Base-by-base conservation (phyloP, 37 sponge, comb jelly and placozoan species). In the Geodia barretti region DNA sequence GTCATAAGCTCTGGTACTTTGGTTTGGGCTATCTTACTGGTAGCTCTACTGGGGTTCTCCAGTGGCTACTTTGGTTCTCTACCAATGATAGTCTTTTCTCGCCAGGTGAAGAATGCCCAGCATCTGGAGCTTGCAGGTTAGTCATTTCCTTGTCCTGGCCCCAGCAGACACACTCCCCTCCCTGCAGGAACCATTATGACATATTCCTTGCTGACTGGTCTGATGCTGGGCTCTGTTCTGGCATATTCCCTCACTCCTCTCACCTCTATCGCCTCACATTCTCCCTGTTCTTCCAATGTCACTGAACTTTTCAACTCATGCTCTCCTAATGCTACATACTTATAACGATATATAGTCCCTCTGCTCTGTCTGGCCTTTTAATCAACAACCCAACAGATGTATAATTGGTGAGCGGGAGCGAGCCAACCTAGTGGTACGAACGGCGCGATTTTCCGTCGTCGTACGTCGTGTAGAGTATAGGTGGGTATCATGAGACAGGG, bases 1-100 rank as follows among this genome's bases (percentile, higher is more conserved):
- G 37, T 90, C 54, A 8, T 85, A 23, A 9, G 36, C 3, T 32
- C 68, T 2, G 60, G 47, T 4, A 42, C 66, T 41, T 24, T 86
- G 24, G 75, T 62, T 42, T 38, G 63, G 62, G 79, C 91, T 24
- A 75, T 87, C 8, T 35, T 79, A 1, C 40, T 87, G 4, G 75
- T 73, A 3, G 23, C 83, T 26, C 36, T 82, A n/a, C 43, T 96
- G 41, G 97, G 94, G 0, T 60, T 90, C 35, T 84, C 89, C 36
- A 90, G 74, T 70, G 97, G 97, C 40, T 93, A 93, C 79, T 90
- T 93, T 78, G 91, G 93, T 8, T 71, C 76, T 68, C 60, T 90
- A 0, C 74, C 91, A 29, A 87, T 96, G 86, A 75, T 90, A 58
- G 72, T 69, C 39, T 81, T 91, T 1, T 81, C 97, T 26, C 3